These are phyloP conservation scores for Okapia johnstoni DNA, from an alignment of 2,113 vertebrate genomes.

Conservation along the genomic window DNA sequence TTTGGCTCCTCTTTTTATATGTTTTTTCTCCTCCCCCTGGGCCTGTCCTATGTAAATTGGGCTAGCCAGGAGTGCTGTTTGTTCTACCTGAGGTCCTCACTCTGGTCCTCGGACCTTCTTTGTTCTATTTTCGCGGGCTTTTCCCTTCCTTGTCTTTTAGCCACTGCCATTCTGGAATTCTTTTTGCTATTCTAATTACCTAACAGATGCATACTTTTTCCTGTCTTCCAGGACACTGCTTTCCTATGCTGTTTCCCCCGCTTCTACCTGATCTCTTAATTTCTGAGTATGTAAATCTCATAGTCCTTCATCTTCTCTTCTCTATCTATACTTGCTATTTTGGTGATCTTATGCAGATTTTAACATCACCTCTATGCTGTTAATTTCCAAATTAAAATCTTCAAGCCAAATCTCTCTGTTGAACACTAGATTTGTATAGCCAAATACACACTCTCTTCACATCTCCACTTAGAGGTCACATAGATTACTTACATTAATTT, in stretches of 20 bases:
- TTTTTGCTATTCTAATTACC: background rate
- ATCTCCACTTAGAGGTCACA: background rate
- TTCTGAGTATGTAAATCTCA: background rate
- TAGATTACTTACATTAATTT: background rate
- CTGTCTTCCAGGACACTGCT: background rate
- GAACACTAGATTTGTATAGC: background rate
- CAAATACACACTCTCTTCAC: background rate
- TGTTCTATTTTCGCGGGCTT: accelerated
- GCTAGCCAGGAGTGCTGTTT: background rate
- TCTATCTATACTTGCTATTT: background rate
- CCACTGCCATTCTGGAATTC: background rate
- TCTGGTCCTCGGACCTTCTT: background rate
- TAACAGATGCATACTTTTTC: background rate
- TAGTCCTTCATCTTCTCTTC: background rate
- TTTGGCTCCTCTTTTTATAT: background rate
- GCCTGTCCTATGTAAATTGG: accelerated
- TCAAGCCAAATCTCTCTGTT: background rate
- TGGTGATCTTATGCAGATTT: background rate
- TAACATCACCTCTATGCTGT: background rate
- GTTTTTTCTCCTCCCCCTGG: background rate
- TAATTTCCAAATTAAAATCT: background rate
- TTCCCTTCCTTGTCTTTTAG: background rate
- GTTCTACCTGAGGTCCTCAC: background rate
- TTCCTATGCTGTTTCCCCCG: background rate
- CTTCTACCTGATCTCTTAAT: background rate